Percentiles rank a stretch among this genome's conserved stretches.
Conservation (phyloP, 2,888 invertebrate genomes). For the Drosophila glabriapex region DNA sequence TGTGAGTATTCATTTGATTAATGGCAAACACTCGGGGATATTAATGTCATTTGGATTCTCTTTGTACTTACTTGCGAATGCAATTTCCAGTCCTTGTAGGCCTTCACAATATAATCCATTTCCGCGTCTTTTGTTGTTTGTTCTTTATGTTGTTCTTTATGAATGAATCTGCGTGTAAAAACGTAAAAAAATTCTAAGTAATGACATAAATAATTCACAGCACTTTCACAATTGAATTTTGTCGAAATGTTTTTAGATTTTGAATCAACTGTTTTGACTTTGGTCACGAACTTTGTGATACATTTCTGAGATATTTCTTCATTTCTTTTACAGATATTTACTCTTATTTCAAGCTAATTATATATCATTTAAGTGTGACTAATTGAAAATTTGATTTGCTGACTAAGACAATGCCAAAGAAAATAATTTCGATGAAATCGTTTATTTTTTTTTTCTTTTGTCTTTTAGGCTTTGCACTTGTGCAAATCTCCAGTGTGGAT, state of each 20-base stretch:
- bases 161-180: conserved; percentile 56
- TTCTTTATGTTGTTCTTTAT: conserved; percentile 28
- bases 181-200: conserved; percentile 47
- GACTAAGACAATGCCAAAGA: conserved; percentile 45
- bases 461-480: conserved; percentile 62
- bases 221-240: conserved; percentile 41
- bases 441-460: conserved; percentile 20
- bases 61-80: conserved; percentile 83
- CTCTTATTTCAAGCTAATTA: not conserved
- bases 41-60: conserved; percentile 8
- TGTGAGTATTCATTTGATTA: conserved; percentile 3
- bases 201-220: conserved; percentile 23
- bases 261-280: conserved; percentile 43
- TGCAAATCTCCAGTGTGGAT: conserved; percentile 71
- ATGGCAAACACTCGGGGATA: not conserved
- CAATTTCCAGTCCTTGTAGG: conserved; percentile 85
- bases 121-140: conserved; percentile 48
- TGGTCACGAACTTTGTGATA: conserved; percentile 35
- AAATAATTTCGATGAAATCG: conserved; percentile 34
- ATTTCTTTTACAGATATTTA: not conserved
- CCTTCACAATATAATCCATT: conserved; percentile 85
- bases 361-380: not conserved
- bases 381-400: conserved; percentile 15
- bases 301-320: conserved; percentile 8
- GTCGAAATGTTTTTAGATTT: not conserved